Conservation (phyloP, 2,797 vertebrate genomes). For the Paguma larvata region DNA sequence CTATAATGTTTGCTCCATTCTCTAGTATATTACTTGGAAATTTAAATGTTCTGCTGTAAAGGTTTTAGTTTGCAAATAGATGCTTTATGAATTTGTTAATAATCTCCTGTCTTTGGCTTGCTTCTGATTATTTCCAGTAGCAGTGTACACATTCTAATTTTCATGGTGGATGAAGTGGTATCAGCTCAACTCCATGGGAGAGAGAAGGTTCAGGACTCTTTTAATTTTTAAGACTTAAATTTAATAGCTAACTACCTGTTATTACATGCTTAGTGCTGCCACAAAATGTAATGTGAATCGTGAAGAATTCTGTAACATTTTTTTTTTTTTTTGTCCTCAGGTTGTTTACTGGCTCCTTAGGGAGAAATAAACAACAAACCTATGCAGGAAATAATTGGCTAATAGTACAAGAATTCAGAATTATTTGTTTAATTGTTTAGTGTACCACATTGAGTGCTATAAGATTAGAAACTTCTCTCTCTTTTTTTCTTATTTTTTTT, state of each 20-base stretch:
- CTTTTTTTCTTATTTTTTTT: no score
- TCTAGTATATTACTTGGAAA: not conserved
- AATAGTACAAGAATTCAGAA: not conserved
- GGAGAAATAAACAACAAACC: not conserved
- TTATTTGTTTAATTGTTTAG: not conserved
- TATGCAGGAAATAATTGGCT: not conserved
- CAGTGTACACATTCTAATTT: not conserved
- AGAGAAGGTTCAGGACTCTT: not conserved
- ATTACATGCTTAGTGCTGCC: not conserved
- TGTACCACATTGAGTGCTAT: not conserved
- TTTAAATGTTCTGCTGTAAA: not conserved
- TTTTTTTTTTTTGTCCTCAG: not conserved
- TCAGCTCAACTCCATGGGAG: not conserved
- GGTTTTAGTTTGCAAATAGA: not conserved
- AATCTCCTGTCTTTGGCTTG: not conserved
- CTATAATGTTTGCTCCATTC: not conserved
- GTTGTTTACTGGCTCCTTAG: not conserved
- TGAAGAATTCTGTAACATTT: not conserved
- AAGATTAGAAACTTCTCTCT: not conserved
- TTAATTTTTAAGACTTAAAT: constrained; percentile 20
- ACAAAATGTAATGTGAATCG: not conserved
- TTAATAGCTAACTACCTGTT: not conserved
- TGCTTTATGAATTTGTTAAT: not conserved
- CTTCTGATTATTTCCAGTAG: not conserved
- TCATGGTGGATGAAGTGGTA: not conserved